Percentiles rank a stretch among this genome's conserved stretches.
Conservation (phyloP, 2,888 invertebrate species). For the Flabesymbios commensalis region DNA sequence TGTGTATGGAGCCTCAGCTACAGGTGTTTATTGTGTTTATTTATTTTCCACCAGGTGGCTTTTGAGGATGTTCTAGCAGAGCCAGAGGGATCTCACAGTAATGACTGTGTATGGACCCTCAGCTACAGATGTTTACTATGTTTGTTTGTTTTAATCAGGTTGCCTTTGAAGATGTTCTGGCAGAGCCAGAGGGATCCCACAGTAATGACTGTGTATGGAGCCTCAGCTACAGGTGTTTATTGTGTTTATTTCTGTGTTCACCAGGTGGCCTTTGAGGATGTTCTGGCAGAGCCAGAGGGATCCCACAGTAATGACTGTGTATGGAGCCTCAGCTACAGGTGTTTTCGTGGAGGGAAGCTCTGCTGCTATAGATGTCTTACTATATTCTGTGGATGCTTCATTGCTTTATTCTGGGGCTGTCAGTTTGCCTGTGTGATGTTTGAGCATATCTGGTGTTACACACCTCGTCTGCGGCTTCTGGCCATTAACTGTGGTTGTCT, state of each 20-base stretch:
- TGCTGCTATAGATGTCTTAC: constrained; percentile 73
- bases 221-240: constrained; percentile 69
- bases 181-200: constrained; percentile 41
- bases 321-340: constrained; percentile 71
- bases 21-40: too few species aligned
- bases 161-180: constrained; percentile 39
- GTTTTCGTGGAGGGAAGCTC: constrained; percentile 71
- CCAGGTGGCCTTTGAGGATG: constrained; percentile 63
- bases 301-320: constrained; percentile 68
- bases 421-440: constrained; percentile 64
- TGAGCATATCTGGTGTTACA: constrained; percentile 73
- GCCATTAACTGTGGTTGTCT: constrained; percentile 72
- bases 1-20: constrained; percentile 74
- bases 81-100: constrained; percentile 39
- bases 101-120: constrained; percentile 74
- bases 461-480: constrained; percentile 70
- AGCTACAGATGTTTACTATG: constrained; percentile 70
- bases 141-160: too few species aligned
- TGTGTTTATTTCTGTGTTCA: too few species aligned
- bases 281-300: constrained; percentile 40
- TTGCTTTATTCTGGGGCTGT: constrained; percentile 67
- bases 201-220: constrained; percentile 73
- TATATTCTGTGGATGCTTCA: constrained; percentile 70
- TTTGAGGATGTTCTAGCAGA: constrained; percentile 42
- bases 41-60: constrained; percentile 62